Conservation (phyloP, 2,888 invertebrate species). For the Yponomeuta plumbellus region DNA sequence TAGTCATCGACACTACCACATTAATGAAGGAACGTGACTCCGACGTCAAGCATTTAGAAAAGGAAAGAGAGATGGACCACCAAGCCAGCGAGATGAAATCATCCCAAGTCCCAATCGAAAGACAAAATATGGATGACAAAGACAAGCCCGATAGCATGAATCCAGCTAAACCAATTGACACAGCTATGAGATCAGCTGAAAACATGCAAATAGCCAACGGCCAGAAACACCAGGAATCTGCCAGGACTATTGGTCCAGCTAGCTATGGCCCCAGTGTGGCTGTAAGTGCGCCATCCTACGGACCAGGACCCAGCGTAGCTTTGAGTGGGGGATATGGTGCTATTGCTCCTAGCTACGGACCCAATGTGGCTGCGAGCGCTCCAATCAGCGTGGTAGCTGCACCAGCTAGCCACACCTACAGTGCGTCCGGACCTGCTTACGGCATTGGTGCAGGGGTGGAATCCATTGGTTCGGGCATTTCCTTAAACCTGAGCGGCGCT, state of each 20-base stretch:
- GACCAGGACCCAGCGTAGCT: neutral
- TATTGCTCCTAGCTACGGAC: constrained; percentile 30
- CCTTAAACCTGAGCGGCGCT: neutral
- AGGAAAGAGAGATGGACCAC: neutral
- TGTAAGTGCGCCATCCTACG: neutral
- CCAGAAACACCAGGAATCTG: neutral
- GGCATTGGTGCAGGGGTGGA: neutral
- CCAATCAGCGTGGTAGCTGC: too few species aligned
- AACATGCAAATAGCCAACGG: neutral
- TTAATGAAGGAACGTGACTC: neutral
- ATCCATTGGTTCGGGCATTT: too few species aligned
- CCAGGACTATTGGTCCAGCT: neutral
- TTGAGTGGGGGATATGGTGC: neutral
- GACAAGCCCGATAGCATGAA: neutral
- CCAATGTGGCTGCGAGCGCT: neutral
- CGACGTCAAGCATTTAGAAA: neutral
- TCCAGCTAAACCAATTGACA: neutral
- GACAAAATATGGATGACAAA: neutral
- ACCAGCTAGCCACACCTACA: neutral
- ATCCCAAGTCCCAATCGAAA: neutral
- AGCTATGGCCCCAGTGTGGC: neutral
- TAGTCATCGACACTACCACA: neutral
- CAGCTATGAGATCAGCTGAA: neutral
- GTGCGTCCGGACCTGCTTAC: constrained; percentile 4
- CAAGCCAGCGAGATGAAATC: neutral